Evolutionary conservation across 2,888 invertebrate genomes (phyloP).

Genomic region (Spialia ferax): DNA sequence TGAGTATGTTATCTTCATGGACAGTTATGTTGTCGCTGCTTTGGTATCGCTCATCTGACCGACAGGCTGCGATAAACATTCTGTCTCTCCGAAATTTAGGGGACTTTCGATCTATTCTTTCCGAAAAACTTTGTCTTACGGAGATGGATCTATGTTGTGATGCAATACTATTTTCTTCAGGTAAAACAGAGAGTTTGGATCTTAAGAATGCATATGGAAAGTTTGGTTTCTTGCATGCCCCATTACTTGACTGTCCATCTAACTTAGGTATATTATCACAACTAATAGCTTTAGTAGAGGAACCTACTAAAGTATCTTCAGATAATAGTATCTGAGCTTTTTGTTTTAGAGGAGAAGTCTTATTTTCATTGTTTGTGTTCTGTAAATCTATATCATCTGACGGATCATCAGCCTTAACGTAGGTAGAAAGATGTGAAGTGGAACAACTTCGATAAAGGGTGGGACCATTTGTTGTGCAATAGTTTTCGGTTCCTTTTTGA

Average conservation of each 20-base stretch:
- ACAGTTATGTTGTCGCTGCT: constrained; percentile 81
- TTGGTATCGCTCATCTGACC: constrained; percentile 88
- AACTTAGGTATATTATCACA: constrained; percentile 91
- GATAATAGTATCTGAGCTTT: constrained; percentile 64
- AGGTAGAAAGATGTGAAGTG: constrained; percentile 91
- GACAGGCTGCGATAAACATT: constrained; percentile 79
- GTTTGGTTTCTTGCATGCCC: constrained; percentile 87
- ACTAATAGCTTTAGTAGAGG: constrained; percentile 89
- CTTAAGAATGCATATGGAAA: constrained; percentile 93
- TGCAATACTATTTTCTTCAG: constrained; percentile 89
- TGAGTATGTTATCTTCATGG: constrained; percentile 79
- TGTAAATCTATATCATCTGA: constrained; percentile 91
- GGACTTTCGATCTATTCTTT: constrained; percentile 78
- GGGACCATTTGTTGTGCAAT: constrained; percentile 76
- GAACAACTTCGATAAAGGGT: constrained; percentile 91
- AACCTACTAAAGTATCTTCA: constrained; percentile 72
- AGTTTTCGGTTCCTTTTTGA: constrained; percentile 69
- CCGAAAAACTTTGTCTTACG: constrained; percentile 84
- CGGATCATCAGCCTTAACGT: constrained; percentile 93
- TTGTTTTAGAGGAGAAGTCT: constrained; percentile 65
- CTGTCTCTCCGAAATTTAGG: constrained; percentile 76
- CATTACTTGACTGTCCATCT: constrained; percentile 78
- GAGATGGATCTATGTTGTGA: constrained; percentile 79
- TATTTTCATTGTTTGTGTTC: constrained; percentile 72
- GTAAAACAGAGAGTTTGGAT: constrained; percentile 91